phyloP scores from a whole-genome alignment of 2,797 vertebrate species.

The Sphenopsis melanotis region DNA sequence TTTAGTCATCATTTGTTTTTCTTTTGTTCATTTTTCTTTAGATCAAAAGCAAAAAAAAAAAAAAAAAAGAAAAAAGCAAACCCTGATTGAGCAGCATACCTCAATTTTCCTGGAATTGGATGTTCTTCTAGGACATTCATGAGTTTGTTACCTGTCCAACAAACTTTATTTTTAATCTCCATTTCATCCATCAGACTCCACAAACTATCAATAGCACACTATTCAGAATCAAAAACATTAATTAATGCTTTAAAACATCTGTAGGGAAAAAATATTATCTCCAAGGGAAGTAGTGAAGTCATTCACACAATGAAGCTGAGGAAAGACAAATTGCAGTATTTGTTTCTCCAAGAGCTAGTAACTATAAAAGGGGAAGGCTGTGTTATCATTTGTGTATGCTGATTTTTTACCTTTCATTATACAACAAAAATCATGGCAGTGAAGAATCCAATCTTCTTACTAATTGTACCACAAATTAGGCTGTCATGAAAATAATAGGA shows the following conservation, averaged over 20 bases:
- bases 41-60: background rate
- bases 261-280: background rate
- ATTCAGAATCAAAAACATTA: background rate
- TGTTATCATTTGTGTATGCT: background rate
- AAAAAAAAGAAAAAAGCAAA: background rate
- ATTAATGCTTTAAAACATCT: background rate
- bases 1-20: rapidly evolving
- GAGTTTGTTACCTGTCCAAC: background rate
- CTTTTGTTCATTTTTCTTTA: background rate
- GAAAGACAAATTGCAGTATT: background rate
- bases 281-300: background rate
- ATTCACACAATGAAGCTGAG: background rate
- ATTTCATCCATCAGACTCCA: background rate
- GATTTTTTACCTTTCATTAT: background rate
- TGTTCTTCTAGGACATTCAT: background rate
- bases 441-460: background rate
- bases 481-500: background rate
- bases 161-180: background rate
- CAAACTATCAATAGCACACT: background rate
- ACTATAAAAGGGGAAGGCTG: background rate
- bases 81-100: background rate
- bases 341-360: background rate
- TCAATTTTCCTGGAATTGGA: background rate
- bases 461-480: background rate
- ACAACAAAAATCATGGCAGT: background rate